Evolutionary conservation across 2,797 vertebrate genomes (phyloP), one percentile per base, ranked within the genome.

Genomic region (Clarias pachynema): DNA sequence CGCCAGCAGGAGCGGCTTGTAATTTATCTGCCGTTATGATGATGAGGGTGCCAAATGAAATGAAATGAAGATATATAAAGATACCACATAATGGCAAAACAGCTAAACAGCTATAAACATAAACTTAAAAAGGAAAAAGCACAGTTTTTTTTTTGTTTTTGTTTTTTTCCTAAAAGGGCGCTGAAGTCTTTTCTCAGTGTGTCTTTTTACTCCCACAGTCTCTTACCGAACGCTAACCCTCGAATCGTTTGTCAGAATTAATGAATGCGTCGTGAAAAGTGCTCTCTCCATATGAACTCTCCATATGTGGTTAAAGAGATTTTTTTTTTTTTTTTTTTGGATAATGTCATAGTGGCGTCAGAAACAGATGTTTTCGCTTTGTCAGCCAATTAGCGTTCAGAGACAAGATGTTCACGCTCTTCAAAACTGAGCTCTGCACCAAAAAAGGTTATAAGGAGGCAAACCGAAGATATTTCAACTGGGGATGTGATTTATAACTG

Each of bases 1-100:
- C 93, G 96, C 93, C 90, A 73, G 86, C 89, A 89, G 90, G 94
- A 96, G 95, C 94, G 89, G 90, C 95, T 95, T 93, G 96, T 97
- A 98, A 98, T 99, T 98, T 97, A 99, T 99, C 97, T 63, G 97
- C 94, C 94, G 86, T 93, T 92, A 91, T 86, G 92, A 93, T 89
- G 95, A 98, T 72, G 97, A 96, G 94, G 91, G 96, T 97, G 97
- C 94, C 94, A 92, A 49, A 95, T 96, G 94, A 94, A 95, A 63
- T 65, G 34, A 94, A 94, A 96, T 94, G 91, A 89, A 94, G 91
- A 91, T 84, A 72, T 60, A 93, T 91, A 93, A 90, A 93, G 88
- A 83, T 59, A 79, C 84, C 94, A 93, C n/a, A 1, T 26, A 29
- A 63, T 79, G 78, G 95, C 87, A 89, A 89, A 92, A 92, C 85